Conservation (phyloP, 2,888 invertebrate species). For the Gnatocerus cornutus region DNA sequence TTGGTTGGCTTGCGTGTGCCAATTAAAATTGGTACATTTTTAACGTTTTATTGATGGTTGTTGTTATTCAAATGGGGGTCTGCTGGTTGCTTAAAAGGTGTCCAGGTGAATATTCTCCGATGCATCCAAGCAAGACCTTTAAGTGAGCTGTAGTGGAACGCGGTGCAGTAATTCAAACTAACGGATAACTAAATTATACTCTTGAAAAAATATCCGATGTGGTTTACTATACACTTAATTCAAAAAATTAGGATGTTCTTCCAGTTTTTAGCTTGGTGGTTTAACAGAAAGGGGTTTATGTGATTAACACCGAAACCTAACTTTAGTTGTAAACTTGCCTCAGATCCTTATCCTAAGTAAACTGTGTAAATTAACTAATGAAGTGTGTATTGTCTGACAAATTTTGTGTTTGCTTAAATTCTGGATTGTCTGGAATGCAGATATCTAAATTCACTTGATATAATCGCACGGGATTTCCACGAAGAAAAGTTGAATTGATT, state of each 20-base stretch:
- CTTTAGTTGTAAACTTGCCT: neutral
- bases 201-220: neutral
- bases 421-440: no score
- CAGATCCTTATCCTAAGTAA: neutral
- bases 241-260: no score
- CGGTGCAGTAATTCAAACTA: neutral
- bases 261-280: no score
- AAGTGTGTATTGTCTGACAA: constrained; percentile 2
- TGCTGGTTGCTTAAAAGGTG: neutral
- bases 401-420: neutral
- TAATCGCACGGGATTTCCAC: no score
- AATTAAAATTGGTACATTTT: no score
- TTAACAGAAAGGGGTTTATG: no score
- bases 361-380: neutral
- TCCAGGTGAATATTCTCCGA: constrained; percentile 44
- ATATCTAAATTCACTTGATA: neutral
- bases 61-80: neutral
- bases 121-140: constrained; percentile 39
- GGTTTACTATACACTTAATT: no score
- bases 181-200: neutral
- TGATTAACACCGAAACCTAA: neutral
- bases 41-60: no score
- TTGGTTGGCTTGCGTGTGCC: no score
- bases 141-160: constrained; percentile 7
- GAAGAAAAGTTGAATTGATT: no score